phyloP scores from a whole-genome alignment of 2,113 vertebrate species.

The Xenus cinereus region DNA sequence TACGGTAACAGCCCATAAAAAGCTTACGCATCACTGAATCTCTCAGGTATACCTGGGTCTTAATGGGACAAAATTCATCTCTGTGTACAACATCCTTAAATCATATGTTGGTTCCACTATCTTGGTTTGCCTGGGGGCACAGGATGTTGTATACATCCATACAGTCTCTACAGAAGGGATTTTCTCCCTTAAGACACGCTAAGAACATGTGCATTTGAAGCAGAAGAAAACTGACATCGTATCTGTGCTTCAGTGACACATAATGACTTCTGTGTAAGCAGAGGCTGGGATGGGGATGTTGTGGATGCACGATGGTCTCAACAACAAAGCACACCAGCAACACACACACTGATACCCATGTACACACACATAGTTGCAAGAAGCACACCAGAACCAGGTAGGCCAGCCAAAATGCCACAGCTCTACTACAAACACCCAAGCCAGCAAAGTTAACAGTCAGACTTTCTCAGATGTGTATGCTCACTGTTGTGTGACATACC shows the following conservation, averaged over 20 bases:
- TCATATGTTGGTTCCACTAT: neutral
- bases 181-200: neutral
- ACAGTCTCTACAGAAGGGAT: neutral
- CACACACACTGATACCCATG: accelerated
- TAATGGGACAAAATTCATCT: neutral
- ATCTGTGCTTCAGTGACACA: neutral
- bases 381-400: neutral
- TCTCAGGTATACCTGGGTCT: neutral
- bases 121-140: neutral
- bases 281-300: neutral
- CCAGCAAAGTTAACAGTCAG: neutral
- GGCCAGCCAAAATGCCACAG: neutral
- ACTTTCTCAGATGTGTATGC: neutral
- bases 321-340: accelerated
- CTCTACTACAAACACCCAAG: neutral
- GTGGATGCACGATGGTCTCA: neutral
- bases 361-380: neutral
- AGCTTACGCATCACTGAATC: neutral
- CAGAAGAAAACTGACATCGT: neutral
- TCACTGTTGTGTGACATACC: neutral
- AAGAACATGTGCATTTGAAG: neutral
- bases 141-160: too few relatives aligned
- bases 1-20: neutral
- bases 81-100: neutral
- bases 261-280: neutral